Percentiles rank a stretch among this genome's conserved stretches.
phyloP scores from a whole-genome alignment of 2,113 vertebrate species.

The Catharus bicknelli region DNA sequence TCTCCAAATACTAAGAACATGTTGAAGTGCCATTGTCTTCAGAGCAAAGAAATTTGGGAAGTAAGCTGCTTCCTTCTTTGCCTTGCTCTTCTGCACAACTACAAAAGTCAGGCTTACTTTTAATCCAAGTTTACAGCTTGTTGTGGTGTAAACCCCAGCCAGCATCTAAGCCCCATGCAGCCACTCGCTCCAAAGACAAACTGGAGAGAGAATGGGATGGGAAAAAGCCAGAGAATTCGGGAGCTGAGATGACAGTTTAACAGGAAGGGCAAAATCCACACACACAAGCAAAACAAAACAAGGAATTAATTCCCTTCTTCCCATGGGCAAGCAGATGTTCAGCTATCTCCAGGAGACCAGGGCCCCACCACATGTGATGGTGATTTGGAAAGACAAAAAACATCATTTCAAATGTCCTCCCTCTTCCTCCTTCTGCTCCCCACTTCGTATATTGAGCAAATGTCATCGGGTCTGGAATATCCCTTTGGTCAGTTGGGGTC shows the following conservation, averaged over 20 bases:
- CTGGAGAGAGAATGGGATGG: fast-evolving
- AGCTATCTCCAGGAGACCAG: not conserved
- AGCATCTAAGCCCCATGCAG: fast-evolving
- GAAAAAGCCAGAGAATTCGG: not conserved
- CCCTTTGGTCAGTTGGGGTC: not conserved
- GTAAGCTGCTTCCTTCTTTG: not conserved
- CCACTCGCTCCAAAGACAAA: fast-evolving
- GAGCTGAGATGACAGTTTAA: not conserved
- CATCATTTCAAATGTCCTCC: not conserved
- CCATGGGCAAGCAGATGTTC: not conserved
- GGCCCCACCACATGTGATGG: fast-evolving
- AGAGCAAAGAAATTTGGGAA: not conserved
- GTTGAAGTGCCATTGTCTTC: not conserved
- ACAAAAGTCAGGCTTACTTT: not conserved
- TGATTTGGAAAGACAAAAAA: not conserved
- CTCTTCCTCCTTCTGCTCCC: not conserved
- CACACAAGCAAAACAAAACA: not conserved
- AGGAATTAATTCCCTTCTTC: not conserved
- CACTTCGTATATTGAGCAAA: not conserved
- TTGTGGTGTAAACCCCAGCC: not conserved
- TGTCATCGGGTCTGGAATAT: not conserved
- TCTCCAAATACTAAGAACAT: not conserved
- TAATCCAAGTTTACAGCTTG: not conserved
- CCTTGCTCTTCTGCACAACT: not conserved
- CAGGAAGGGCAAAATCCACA: not conserved